Evolutionary conservation across 2,113 vertebrate species (phyloP).

Genomic region (Podocnemis expansa): DNA sequence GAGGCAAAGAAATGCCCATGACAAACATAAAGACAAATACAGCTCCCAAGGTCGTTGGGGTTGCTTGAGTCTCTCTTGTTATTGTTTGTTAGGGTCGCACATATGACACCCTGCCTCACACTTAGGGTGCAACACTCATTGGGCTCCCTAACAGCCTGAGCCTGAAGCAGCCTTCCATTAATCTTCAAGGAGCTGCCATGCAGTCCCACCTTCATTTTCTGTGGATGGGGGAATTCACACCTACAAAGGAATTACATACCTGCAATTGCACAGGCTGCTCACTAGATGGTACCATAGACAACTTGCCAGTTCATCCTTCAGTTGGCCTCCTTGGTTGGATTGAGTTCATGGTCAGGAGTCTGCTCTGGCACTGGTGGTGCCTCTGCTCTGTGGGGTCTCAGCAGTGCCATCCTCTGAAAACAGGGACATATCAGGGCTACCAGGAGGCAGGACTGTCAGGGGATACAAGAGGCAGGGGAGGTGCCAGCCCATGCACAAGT

Average conservation of each 20-base stretch:
- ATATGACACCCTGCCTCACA: not conserved
- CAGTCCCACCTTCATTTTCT: not conserved
- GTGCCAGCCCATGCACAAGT: not conserved
- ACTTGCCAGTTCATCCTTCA: not conserved
- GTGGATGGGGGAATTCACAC: not conserved
- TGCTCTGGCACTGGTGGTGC: not conserved
- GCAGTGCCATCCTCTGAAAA: not conserved
- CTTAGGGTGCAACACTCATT: not conserved
- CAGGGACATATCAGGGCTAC: not conserved
- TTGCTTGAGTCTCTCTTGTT: not conserved
- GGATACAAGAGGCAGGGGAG: not conserved
- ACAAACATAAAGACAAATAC: not conserved
- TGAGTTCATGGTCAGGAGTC: not conserved
- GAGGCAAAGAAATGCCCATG: not conserved
- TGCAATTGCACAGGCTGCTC: not conserved
- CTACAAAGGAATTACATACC: not conserved
- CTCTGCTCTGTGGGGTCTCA: rapidly evolving
- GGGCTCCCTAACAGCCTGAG: not conserved
- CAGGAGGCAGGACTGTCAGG: not conserved
- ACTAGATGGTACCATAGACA: not conserved
- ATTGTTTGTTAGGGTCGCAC: not conserved
- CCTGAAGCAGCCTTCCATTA: not conserved
- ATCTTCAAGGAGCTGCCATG: not conserved
- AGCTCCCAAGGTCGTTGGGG: not conserved
- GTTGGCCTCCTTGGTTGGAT: not conserved